Conservation (phyloP, 2,888 invertebrate species). For the Hofmannophila pseudospretella region DNA sequence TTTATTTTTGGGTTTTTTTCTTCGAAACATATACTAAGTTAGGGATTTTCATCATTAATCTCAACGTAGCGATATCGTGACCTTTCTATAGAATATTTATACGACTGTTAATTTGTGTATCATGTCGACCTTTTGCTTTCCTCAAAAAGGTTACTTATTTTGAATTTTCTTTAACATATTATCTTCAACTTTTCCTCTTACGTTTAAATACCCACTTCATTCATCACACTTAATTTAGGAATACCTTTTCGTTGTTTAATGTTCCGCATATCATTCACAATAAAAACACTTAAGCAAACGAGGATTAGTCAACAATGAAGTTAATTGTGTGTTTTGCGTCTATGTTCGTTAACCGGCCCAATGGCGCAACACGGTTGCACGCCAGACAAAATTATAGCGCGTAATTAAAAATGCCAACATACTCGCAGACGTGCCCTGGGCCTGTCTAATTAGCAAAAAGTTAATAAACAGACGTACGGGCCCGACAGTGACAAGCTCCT, state of each 20-base stretch:
- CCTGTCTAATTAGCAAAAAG: slow-evolving; percentile 76
- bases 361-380: slow-evolving; percentile 25
- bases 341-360: slow-evolving; percentile 37
- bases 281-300: slow-evolving; percentile 46
- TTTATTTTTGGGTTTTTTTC: slow-evolving; percentile 13
- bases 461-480: slow-evolving; percentile 72
- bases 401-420: slow-evolving; percentile 76
- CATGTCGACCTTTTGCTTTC: too few relatives aligned
- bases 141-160: too few relatives aligned
- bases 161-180: too few relatives aligned
- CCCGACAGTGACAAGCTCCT: slow-evolving; percentile 73
- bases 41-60: too few relatives aligned
- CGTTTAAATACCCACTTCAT: too few relatives aligned
- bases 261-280: too few relatives aligned
- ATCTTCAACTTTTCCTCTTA: too few relatives aligned
- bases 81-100: too few relatives aligned
- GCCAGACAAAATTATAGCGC: slow-evolving; percentile 60
- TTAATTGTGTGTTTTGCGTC: slow-evolving; percentile 33
- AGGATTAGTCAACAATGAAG: slow-evolving; percentile 41
- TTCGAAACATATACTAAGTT: not conserved
- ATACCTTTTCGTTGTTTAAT: too few relatives aligned
- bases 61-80: too few relatives aligned
- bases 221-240: too few relatives aligned
- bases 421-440: slow-evolving; percentile 62
- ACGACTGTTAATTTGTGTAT: too few relatives aligned